phyloP scores from a whole-genome alignment of 2,888 invertebrate genomes.

The Cryptosula pallasiana region DNA sequence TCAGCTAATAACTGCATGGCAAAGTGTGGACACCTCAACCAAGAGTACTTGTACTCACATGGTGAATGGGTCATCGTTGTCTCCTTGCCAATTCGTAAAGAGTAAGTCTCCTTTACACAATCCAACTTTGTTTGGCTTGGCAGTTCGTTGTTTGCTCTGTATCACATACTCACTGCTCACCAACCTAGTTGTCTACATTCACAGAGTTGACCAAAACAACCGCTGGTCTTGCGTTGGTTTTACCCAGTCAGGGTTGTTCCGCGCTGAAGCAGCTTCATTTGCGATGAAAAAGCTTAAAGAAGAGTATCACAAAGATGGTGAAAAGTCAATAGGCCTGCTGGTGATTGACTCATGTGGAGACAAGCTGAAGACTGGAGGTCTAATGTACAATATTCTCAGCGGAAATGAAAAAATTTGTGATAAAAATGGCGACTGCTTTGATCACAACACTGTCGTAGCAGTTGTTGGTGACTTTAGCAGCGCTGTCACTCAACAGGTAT shows the following conservation, averaged over 20 bases:
- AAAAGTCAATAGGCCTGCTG: background rate
- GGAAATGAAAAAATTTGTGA: background rate
- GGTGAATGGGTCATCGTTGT: background rate
- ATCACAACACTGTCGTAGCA: background rate
- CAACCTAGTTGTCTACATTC: background rate
- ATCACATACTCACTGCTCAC: too few relatives aligned
- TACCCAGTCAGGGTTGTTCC: background rate
- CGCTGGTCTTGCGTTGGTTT: conserved; percentile 4
- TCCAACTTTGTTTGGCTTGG: too few relatives aligned
- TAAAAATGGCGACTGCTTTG: background rate
- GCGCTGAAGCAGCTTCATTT: conserved; percentile 5
- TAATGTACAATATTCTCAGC: background rate
- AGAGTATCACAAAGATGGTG: background rate
- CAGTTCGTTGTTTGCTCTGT: too few relatives aligned
- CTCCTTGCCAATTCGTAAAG: background rate
- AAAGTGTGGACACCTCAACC: background rate
- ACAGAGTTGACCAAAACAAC: conserved; percentile 1
- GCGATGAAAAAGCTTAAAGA: background rate
- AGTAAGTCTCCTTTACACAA: too few relatives aligned
- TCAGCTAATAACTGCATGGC: background rate
- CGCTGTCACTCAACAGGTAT: background rate
- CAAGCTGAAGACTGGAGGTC: background rate
- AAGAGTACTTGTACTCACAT: background rate
- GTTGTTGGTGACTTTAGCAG: background rate
- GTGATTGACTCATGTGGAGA: conserved; percentile 1